phyloP scores from a whole-genome alignment of 2,797 vertebrate genomes.

The Anguilla pacifica region DNA sequence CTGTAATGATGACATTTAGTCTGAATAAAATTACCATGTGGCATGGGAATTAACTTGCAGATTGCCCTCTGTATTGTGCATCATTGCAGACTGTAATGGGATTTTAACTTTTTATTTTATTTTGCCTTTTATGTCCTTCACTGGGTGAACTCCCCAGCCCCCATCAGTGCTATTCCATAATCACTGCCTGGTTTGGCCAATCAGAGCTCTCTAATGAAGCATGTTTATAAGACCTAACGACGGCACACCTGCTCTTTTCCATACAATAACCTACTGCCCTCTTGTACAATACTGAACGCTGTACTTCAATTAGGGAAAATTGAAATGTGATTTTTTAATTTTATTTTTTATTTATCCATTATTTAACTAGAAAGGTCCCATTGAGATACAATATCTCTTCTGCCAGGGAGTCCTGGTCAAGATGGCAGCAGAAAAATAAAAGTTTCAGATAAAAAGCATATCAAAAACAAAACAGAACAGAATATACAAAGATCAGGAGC shows the following conservation, averaged over 20 bases:
- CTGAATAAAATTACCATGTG: conserved; percentile 68
- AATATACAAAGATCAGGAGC: no score
- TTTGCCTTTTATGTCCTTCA: background rate
- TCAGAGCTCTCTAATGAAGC: background rate
- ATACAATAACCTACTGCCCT: background rate
- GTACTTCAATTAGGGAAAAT: background rate
- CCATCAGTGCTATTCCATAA: background rate
- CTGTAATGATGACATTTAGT: conserved; percentile 74
- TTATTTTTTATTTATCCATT: no score
- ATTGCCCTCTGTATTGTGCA: conserved; percentile 24
- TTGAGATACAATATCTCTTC: no score
- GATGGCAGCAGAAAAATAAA: no score
- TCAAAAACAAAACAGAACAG: no score
- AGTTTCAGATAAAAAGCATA: no score
- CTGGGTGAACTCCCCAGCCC: background rate
- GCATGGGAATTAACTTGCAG: conserved; percentile 44
- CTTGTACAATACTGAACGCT: background rate
- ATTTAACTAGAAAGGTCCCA: no score
- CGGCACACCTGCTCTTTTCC: background rate
- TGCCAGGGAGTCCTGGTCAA: no score
- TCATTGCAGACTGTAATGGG: conserved; percentile 1
- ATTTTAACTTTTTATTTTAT: background rate
- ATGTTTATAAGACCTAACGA: background rate
- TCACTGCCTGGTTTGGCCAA: background rate
- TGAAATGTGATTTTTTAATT: background rate